Conservation (phyloP, 1,140 invertebrate genomes). For the Magallana ariakensis region DNA sequence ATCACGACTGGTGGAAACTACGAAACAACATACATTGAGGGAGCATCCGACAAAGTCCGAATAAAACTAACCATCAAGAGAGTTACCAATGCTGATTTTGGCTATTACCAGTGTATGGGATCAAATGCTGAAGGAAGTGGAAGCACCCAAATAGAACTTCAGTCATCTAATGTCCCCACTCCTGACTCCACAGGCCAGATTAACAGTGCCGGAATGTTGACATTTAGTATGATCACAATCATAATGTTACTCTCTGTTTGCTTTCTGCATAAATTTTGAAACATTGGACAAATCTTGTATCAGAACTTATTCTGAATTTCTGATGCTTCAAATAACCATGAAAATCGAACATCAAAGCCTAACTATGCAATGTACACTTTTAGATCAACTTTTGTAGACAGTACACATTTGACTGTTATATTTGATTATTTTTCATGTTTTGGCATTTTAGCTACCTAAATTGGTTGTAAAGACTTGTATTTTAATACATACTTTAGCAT, state of each 20-base stretch:
- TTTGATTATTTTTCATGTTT: neutral
- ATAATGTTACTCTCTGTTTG: slow-evolving; percentile 63
- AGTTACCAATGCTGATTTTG: slow-evolving; percentile 61
- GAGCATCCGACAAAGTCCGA: slow-evolving; percentile 67
- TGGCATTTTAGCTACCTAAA: neutral
- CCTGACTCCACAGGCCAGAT: slow-evolving; percentile 58
- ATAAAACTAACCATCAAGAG: slow-evolving; percentile 66
- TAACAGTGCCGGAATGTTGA: slow-evolving; percentile 53
- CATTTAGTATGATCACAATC: slow-evolving; percentile 59
- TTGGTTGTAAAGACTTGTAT: neutral
- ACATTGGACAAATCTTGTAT: no score
- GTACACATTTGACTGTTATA: neutral
- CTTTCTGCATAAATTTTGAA: slow-evolving; percentile 55
- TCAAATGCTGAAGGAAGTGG: slow-evolving; percentile 62
- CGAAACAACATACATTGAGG: slow-evolving; percentile 63
- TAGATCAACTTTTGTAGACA: neutral
- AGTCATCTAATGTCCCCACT: slow-evolving; percentile 54
- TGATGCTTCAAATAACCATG: no score
- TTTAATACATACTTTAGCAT: no score
- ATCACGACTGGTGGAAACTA: slow-evolving; percentile 37
- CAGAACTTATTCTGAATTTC: no score
- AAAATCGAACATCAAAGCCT: neutral
- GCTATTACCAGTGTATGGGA: slow-evolving; percentile 61
- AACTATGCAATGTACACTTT: neutral
- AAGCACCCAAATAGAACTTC: slow-evolving; percentile 56